Base-by-base conservation (phyloP, 2,888 invertebrate species). In the Acleris emargana region DNA sequence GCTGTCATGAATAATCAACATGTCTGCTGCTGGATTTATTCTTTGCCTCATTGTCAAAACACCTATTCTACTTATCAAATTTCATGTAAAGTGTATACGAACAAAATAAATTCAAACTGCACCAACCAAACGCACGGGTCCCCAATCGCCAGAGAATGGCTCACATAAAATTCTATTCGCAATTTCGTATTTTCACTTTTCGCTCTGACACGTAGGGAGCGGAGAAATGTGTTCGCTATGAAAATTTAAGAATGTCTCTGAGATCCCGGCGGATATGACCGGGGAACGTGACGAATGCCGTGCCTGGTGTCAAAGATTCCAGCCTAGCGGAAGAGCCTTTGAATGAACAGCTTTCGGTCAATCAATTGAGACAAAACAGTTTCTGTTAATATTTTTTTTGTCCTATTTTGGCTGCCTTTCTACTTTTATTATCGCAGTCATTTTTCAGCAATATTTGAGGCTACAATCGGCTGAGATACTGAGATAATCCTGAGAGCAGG, bases 231-330 rank as follows among this genome's bases (percentile, higher is more conserved):
- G 74, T 77, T 75, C 71, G 75, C 82, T 84, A 86, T 88, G 87
- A 88, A 89, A 88, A 89, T 88, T 87, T 88, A 87, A 87, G 88
- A 82, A 84, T 80, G 81, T 84, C 83, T 77, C 74, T 69, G 68
- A 51, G 55, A 76, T 88, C 88, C 86, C 88, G 71, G 69, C 76
- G 87, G 88, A 84, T 86, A 83, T 82, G 81, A 79, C 80, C 79
- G 81, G 72, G 75, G 76, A 69, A 81, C 83, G 84, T 88, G 87
- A 88, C 82, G 82, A 84, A 86, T 86, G 78, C 75, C 68, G 68
- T 68, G 71, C 73, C 71, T 47, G 13, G 11, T 61, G 52, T 55
- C 61, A 38, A 66, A 52, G 61, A 61, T 38, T 38, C 43, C 49
- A 32, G 52, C 54, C 11, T 13, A 9, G 5, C 54, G 58, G 64